Evolutionary conservation across 2,888 invertebrate genomes (phyloP).

Genomic region (Ormia ochracea): DNA sequence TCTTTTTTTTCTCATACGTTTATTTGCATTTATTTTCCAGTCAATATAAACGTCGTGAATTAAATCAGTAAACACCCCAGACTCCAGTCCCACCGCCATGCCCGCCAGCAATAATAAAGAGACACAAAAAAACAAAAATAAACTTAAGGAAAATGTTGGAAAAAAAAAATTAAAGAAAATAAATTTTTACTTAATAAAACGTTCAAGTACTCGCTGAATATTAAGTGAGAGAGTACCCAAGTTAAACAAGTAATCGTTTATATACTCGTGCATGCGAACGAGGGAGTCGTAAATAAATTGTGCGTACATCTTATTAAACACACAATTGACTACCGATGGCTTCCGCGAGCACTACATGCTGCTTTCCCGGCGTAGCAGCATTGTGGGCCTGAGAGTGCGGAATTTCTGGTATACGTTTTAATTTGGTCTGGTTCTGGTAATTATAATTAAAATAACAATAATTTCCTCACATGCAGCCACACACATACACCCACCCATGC

Average conservation of each 20-base stretch:
- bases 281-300: slow-evolving; percentile 44
- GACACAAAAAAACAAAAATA: slow-evolving; percentile 27
- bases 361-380: neutral
- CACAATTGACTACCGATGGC: slow-evolving; percentile 13
- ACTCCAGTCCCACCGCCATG: slow-evolving; percentile 30
- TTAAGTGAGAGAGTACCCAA: slow-evolving; percentile 30
- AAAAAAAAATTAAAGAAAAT: slow-evolving; percentile 18
- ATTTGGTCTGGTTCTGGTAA: slow-evolving; percentile 23
- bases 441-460: slow-evolving; percentile 45
- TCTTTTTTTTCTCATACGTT: slow-evolving; percentile 35
- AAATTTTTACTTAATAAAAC: slow-evolving; percentile 39
- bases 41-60: slow-evolving; percentile 76
- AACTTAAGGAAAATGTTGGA: slow-evolving; percentile 35
- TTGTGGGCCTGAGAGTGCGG: neutral
- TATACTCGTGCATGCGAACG: neutral
- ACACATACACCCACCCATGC: neutral
- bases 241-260: slow-evolving; percentile 15
- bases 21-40: slow-evolving; percentile 75
- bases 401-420: neutral
- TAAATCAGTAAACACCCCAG: slow-evolving; percentile 69
- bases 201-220: slow-evolving; percentile 38
- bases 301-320: slow-evolving; percentile 32
- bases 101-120: neutral
- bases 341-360: neutral
- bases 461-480: too few species aligned